phyloP scores from a whole-genome alignment of 2,888 invertebrate species.

The Drosophila testacea region DNA sequence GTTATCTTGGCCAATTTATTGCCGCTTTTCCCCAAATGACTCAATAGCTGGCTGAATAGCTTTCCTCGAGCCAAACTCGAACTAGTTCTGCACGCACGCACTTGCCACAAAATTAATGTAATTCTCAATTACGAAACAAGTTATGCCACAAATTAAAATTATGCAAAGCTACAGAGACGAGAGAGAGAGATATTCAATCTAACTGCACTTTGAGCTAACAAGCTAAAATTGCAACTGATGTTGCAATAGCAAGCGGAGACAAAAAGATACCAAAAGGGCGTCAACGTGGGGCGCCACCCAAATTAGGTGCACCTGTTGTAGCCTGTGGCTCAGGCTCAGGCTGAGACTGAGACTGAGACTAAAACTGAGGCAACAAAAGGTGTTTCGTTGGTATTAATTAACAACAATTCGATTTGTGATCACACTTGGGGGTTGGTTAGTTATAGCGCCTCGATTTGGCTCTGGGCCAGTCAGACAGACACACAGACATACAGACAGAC shows the following conservation, averaged over 20 bases:
- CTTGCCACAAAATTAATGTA: constrained; percentile 77
- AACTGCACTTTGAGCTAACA: constrained; percentile 44
- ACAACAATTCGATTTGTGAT: constrained; percentile 74
- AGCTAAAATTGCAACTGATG: constrained; percentile 16
- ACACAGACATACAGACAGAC: neutral
- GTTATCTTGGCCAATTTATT: constrained; percentile 75
- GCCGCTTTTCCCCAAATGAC: constrained; percentile 74
- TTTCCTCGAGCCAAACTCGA: constrained; percentile 35
- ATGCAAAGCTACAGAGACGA: constrained; percentile 52
- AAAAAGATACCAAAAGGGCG: constrained; percentile 57
- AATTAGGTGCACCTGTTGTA: constrained; percentile 65
- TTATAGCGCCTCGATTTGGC: constrained; percentile 42
- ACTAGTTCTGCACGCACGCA: constrained; percentile 77
- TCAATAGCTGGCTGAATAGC: constrained; percentile 55
- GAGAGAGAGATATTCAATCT: constrained; percentile 10
- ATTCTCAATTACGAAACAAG: constrained; percentile 82
- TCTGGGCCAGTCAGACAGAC: constrained; percentile 48
- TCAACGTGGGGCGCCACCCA: constrained; percentile 68
- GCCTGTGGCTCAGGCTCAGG: neutral
- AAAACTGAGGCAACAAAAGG: constrained; percentile 48
- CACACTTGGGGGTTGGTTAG: constrained; percentile 63
- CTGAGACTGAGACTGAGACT: neutral
- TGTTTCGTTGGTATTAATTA: constrained; percentile 72
- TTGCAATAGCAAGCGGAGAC: constrained; percentile 7
- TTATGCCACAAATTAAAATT: constrained; percentile 80